Evolutionary conservation across 1,140 invertebrate genomes (phyloP), one percentile per base, ranked within the genome.

Genomic region (Polyergus mexicanus): DNA sequence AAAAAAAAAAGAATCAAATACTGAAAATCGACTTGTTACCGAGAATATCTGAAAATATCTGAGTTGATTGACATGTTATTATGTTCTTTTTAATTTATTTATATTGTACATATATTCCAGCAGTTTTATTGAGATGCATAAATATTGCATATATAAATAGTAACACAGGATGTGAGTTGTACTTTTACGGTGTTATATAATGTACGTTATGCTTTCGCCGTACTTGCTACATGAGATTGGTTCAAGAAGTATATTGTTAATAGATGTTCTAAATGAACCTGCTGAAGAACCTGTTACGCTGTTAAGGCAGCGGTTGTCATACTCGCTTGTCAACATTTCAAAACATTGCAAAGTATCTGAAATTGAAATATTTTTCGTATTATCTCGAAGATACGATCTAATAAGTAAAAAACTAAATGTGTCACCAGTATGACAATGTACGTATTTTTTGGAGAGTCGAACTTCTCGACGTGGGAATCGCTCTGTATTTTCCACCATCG

Each of bases 41-140:
- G 63, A 68, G 41, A 80, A 60, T 66, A 80, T 68, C n/a, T 60
- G 44, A 68, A 68, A 56, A 80, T 68, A 68, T 68, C 32, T n/a
- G 54, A 76, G 22, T 60, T 63, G 74, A 72, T 58, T 47, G 58
- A 72, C 13, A 72, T 58, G 38, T 71, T 76, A n/a, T 60, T 69
- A 72, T 10, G 28, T 47, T 83, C 35, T 28, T 72, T 78, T 72
- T 6, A 8, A 74, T 83, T 35, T 83, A 83, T 83, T 83, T 83
- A 83, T 83, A 83, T 83, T 83, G 78, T 83, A 83, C 51, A 83
- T 81, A 71, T 83, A 83, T 83, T 72, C 25, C 68, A 83, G 25
- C 68, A 44, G n/a, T 8, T 83, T 83, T 83, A 83, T 74, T 72
- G 19, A 51, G 47, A 81, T 25, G 28, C 78, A 56, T 69, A 81